Percentiles rank a stretch among this genome's conserved stretches.
These are phyloP conservation scores for Listronotus oregonensis DNA, from an alignment of 1,140 invertebrate species.

Conservation along the genomic window DNA sequence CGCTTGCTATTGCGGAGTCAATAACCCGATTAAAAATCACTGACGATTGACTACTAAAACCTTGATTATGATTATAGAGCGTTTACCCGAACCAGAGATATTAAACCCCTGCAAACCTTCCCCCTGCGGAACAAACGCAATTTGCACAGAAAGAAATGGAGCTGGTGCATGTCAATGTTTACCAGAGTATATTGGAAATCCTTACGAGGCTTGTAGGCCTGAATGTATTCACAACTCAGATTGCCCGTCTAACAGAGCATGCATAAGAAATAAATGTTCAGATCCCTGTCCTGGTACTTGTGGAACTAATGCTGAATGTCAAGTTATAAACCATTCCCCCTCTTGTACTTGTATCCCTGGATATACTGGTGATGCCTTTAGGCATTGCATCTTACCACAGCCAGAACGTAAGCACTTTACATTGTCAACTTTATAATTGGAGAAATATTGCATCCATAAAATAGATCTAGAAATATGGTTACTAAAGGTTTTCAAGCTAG, in stretches of 20 bases:
- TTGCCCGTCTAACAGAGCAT: constrained; percentile 79
- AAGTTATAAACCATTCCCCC: constrained; percentile 82
- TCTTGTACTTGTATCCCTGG: constrained; percentile 75
- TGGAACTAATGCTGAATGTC: constrained; percentile 77
- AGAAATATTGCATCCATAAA: no score
- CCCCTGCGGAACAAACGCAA: constrained; percentile 81
- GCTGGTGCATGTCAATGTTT: constrained; percentile 84
- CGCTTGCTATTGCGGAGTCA: not conserved
- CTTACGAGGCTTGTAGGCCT: constrained; percentile 76
- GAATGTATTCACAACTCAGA: constrained; percentile 84
- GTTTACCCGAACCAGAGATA: constrained; percentile 52
- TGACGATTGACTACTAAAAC: not conserved
- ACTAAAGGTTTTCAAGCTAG: no score
- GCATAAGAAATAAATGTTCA: constrained; percentile 80
- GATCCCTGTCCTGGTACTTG: constrained; percentile 83
- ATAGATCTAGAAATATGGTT: no score
- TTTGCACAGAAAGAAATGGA: constrained; percentile 72
- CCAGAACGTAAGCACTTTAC: constrained; percentile 55
- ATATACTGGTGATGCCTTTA: constrained; percentile 79
- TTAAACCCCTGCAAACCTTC: constrained; percentile 76
- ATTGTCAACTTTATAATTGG: not conserved
- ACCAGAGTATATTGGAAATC: constrained; percentile 73
- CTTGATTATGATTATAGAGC: constrained; percentile 30
- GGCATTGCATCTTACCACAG: constrained; percentile 53
- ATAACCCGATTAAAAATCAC: not conserved